phyloP scores from a whole-genome alignment of 2,113 vertebrate species.

The Scomber scombrus region DNA sequence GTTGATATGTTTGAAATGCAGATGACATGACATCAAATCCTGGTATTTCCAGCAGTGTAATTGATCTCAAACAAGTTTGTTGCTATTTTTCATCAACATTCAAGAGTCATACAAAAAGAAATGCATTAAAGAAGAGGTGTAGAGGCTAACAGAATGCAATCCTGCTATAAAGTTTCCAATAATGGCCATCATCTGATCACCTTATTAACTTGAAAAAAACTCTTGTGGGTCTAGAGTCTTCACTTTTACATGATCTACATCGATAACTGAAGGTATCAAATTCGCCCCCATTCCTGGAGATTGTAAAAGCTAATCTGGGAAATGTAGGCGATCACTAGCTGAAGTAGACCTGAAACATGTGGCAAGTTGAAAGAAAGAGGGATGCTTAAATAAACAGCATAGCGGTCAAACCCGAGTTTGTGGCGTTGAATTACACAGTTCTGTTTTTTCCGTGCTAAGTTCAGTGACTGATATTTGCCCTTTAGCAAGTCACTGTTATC shows the following conservation, averaged over 20 bases:
- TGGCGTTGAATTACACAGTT: background rate
- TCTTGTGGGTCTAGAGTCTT: background rate
- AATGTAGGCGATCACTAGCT: background rate
- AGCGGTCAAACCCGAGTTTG: background rate
- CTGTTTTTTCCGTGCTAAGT: background rate
- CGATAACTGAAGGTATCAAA: background rate
- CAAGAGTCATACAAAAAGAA: background rate
- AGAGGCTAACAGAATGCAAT: background rate
- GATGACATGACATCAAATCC: background rate
- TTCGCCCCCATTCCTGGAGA: background rate
- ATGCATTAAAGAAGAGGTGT: background rate
- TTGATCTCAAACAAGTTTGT: background rate
- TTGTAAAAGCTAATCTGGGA: background rate
- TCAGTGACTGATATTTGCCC: slow-evolving; percentile 11
- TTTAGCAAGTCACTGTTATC: slow-evolving; percentile 9
- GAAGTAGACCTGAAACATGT: background rate
- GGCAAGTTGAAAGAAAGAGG: background rate
- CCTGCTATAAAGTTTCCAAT: background rate
- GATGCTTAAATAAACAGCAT: background rate
- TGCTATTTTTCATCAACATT: slow-evolving; percentile 1
- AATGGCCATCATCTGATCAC: too few species aligned
- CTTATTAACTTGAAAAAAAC: background rate
- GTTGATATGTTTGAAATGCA: too few species aligned
- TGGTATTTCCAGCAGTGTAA: background rate
- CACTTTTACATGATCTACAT: background rate